Conservation (phyloP, 2,888 invertebrate genomes). For the Luperina testacea region DNA sequence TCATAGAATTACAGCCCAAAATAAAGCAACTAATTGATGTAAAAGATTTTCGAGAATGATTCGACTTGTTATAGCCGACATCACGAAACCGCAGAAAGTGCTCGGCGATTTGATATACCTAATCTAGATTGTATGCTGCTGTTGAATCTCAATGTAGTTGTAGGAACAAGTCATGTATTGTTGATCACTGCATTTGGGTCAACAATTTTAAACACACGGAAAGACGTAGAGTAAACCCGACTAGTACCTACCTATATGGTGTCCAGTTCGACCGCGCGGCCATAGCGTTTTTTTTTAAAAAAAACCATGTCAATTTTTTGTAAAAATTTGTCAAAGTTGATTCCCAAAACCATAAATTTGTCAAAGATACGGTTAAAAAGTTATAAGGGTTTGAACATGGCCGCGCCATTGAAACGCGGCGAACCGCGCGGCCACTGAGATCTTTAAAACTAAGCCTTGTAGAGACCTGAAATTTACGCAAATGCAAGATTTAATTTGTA, state of each 20-base stretch:
- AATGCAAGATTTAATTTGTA: no score
- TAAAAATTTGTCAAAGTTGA: no score
- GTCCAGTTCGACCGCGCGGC: no score
- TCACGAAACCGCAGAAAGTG: neutral
- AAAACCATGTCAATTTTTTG: no score
- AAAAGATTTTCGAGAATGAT: neutral
- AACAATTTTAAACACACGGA: slow-evolving; percentile 14
- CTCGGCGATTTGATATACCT: slow-evolving; percentile 15
- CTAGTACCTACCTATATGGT: slow-evolving; percentile 10
- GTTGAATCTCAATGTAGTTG: slow-evolving; percentile 36
- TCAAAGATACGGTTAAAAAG: no score
- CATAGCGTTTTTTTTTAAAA: no score
- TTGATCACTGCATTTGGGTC: slow-evolving; percentile 31
- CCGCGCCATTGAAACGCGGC: no score
- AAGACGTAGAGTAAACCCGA: slow-evolving; percentile 45
- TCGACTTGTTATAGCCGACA: neutral
- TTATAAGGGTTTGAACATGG: no score
- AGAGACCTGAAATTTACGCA: no score
- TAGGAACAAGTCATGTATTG: slow-evolving; percentile 12
- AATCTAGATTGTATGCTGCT: neutral
- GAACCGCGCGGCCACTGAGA: no score
- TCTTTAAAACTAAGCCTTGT: no score
- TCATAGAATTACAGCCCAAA: neutral
- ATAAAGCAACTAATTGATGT: neutral
- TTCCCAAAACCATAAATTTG: no score